Evolutionary conservation across 53 echinoderm and acorn worm genomes (phyloP), one percentile per base, ranked within the genome.

Genomic region (Holothuria scabra): DNA sequence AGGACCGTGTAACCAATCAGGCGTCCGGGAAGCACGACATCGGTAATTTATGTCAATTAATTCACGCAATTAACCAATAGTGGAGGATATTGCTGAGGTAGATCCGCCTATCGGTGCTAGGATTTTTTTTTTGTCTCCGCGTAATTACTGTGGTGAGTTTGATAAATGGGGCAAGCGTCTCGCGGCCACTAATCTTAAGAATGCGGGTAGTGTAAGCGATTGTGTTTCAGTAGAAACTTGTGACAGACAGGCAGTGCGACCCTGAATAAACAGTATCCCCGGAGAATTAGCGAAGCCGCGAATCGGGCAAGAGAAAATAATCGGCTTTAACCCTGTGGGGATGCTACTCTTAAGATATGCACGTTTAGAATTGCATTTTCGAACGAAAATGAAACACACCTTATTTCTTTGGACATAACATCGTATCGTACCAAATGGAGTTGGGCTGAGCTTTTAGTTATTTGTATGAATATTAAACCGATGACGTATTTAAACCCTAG

Each of bases 121-220:
- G 34, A 35, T 60, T 81, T 81, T 52, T 52, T 52, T 52, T 81
- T 81, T 81, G 62, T 63, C 82, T 61, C 61, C 34, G 44, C 62
- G 82, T 81, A 81, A 81, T 81, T 81, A 81, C 82, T 81, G 63
- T 81, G 82, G 82, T 63, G 82, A 41, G 82, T 37, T 81, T 81
- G 82, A 81, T 81, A 95, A 91, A 92, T 90, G 90, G 79, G 84
- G 79, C 83, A 90, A 92, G 88, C 84, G 84, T 89, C 95, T 74
- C 95, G 92, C 86, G 92, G 78, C 92, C 92, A 95, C 95, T 95
- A 92, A 95, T 92, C 95, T 85, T 86, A 79, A 92, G 95, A 95
- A 95, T 95, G 95, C 95, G 92, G 90, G 95, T 92, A 90, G 70
- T 88, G 88, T 90, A 88, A 89, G 88, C 88, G 93, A 90, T 90